phyloP scores from a whole-genome alignment of 2,113 vertebrate genomes.

The Salvelinus namaycush region DNA sequence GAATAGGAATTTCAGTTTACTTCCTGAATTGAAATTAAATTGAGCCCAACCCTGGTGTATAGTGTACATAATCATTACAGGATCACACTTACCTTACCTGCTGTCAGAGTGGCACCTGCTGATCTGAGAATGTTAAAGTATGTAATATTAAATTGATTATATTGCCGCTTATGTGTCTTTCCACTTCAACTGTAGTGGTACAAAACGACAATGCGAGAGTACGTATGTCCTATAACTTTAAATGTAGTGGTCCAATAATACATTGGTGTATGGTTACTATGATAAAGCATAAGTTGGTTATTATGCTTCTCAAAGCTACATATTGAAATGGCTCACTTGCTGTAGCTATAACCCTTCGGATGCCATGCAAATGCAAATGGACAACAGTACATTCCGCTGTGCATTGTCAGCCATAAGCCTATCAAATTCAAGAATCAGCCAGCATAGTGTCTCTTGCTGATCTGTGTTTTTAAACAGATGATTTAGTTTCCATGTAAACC shows the following conservation, averaged over 20 bases:
- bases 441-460: no score
- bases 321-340: background rate
- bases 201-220: background rate
- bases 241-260: slow-evolving; percentile 11
- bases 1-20: no score
- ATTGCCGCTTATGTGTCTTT: slow-evolving; percentile 10
- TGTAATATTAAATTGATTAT: background rate
- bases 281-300: background rate
- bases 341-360: background rate
- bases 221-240: slow-evolving; percentile 8
- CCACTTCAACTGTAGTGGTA: slow-evolving; percentile 15
- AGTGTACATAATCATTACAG: no score
- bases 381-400: no score
- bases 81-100: background rate
- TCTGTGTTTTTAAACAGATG: no score
- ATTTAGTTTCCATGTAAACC: no score
- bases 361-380: no score
- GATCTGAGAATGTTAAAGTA: slow-evolving; percentile 18
- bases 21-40: no score
- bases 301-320: background rate
- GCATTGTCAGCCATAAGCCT: no score
- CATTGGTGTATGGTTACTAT: background rate
- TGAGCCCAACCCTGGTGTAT: no score
- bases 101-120: background rate
- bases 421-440: no score